phyloP scores from a whole-genome alignment of 1,140 invertebrate genomes.

The Dendrolimus kikuchii region DNA sequence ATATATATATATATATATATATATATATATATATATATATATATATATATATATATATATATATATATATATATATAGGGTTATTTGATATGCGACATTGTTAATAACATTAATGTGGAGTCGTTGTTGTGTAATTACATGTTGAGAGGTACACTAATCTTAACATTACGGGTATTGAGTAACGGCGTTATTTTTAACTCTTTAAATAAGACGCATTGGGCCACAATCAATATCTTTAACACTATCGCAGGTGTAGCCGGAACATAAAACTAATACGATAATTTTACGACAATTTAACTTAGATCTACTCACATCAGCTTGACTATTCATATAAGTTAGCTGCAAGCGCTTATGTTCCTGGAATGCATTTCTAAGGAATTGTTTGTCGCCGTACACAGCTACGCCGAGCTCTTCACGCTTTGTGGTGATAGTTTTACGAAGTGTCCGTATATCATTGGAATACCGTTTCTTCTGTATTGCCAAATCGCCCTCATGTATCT shows the following conservation, averaged over 20 bases:
- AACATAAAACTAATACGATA: neutral
- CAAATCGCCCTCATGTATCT: conserved; percentile 71
- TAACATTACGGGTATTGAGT: no score
- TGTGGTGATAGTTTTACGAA: conserved; percentile 71
- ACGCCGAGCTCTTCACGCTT: conserved; percentile 73
- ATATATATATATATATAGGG: no score
- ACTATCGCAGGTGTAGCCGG: neutral
- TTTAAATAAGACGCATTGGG: no score
- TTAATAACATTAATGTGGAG: no score
- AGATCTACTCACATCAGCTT: conserved; percentile 54
- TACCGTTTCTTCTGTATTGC: conserved; percentile 71
- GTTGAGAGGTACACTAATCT: no score
- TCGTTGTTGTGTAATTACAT: no score
- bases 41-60: no score
- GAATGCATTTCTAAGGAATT: conserved; percentile 69
- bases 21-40: no score
- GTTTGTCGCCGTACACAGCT: conserved; percentile 72
- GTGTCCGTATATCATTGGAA: conserved; percentile 65
- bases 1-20: no score
- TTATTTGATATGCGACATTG: no score
- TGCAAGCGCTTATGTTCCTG: conserved; percentile 72
- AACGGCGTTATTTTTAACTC: no score
- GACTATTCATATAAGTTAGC: conserved; percentile 73
- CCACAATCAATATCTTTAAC: neutral
- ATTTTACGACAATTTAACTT: neutral